Evolutionary conservation across 2,113 vertebrate species (phyloP).

Genomic region (Ochotona princeps): DNA sequence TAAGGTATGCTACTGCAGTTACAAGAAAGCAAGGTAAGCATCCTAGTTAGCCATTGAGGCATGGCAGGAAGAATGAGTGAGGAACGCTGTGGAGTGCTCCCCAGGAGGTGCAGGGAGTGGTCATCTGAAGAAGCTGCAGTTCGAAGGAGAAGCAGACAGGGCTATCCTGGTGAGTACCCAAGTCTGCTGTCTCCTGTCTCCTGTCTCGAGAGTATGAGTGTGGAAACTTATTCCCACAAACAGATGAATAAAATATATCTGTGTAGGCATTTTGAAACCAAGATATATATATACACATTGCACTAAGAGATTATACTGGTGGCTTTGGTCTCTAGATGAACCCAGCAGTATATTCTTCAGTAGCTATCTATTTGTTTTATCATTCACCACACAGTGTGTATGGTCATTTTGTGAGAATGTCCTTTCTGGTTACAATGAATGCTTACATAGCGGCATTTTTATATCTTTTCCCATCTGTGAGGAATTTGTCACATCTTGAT

Average conservation of each 20-base stretch:
- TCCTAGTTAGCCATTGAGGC: background rate
- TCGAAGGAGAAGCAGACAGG: background rate
- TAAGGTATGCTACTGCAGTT: background rate
- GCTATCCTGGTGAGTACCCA: conserved; percentile 15
- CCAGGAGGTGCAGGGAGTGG: background rate
- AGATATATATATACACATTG: conserved; percentile 56
- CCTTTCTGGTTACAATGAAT: conserved; percentile 60
- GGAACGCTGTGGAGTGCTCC: background rate
- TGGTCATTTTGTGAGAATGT: conserved; percentile 76
- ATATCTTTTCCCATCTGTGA: conserved; percentile 72
- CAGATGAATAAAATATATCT: conserved; percentile 64
- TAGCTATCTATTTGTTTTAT: conserved; percentile 84
- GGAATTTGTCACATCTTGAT: conserved; percentile 77
- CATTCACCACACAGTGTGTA: conserved; percentile 77
- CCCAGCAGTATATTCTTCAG: conserved; percentile 68
- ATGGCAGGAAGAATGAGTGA: background rate
- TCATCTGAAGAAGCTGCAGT: background rate
- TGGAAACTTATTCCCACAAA: background rate
- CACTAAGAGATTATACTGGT: conserved; percentile 68
- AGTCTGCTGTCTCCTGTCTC: background rate
- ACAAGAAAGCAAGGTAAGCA: background rate
- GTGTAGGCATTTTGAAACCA: conserved; percentile 75
- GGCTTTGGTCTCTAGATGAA: conserved; percentile 76
- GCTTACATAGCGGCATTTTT: conserved; percentile 78
- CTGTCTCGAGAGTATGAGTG: background rate